phyloP scores from a whole-genome alignment of 2,113 vertebrate species.

The Uropsilus gracilis region DNA sequence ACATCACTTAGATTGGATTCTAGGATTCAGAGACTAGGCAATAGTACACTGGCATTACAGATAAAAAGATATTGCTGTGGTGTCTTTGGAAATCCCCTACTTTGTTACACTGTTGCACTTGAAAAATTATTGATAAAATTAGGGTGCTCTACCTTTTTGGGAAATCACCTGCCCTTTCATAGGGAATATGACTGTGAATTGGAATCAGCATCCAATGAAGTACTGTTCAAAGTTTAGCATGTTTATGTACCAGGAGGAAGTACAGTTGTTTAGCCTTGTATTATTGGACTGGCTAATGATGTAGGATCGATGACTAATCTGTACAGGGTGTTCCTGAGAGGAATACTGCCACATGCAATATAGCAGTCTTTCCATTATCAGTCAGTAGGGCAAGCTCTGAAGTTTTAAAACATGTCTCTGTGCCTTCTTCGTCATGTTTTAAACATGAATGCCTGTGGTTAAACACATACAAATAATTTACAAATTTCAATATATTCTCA shows the following conservation, averaged over 20 bases:
- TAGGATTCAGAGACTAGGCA: not conserved
- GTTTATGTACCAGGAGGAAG: rapidly evolving
- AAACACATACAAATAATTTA: not conserved
- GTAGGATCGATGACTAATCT: not conserved
- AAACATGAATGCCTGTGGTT: not conserved
- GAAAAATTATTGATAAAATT: not conserved
- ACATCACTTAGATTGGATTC: not conserved
- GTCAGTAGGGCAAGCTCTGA: not conserved
- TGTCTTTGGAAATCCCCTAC: not conserved
- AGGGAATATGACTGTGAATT: not conserved
- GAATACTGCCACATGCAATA: rapidly evolving
- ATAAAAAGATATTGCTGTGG: not conserved
- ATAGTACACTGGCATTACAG: not conserved
- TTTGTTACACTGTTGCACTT: not conserved
- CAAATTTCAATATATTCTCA: not conserved
- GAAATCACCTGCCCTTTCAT: not conserved
- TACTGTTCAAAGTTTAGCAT: not conserved
- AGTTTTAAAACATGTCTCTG: not conserved
- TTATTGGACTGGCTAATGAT: not conserved
- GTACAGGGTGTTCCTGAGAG: not conserved
- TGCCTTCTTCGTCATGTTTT: not conserved
- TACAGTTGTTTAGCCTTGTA: not conserved
- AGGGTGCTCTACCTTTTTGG: not conserved
- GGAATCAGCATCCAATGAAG: not conserved
- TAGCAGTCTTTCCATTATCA: not conserved